Percentiles rank a stretch among this genome's conserved stretches.
Evolutionary conservation across 2,888 invertebrate genomes (phyloP).

Genomic region (Plagodis pulveraria): DNA sequence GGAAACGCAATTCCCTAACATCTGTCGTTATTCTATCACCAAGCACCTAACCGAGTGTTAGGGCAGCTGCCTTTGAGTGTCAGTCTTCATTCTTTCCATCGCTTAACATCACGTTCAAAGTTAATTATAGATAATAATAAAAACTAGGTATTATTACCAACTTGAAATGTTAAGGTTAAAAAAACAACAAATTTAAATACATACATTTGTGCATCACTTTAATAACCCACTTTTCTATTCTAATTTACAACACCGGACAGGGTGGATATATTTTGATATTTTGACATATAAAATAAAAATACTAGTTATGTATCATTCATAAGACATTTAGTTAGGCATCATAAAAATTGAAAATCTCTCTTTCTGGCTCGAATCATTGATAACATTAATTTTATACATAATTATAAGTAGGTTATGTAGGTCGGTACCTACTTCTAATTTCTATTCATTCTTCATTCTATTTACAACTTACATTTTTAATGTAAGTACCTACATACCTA

Average conservation of each 20-base stretch:
- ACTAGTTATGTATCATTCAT: conserved; percentile 72
- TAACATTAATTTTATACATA: conserved; percentile 29
- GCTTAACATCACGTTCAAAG: too few relatives aligned
- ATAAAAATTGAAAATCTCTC: conserved; percentile 57
- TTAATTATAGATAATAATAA: too few relatives aligned
- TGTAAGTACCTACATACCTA: conserved; percentile 39
- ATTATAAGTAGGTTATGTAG: not conserved
- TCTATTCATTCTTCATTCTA: conserved; percentile 39
- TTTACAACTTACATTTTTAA: conserved; percentile 37
- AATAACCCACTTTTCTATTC: conserved; percentile 70
- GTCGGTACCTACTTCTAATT: not conserved
- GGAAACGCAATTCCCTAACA: too few relatives aligned
- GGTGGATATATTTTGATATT: conserved; percentile 54
- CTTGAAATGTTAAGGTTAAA: not conserved
- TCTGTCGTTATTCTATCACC: too few relatives aligned
- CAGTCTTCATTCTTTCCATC: too few relatives aligned
- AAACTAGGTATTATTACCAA: too few relatives aligned
- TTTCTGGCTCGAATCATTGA: conserved; percentile 75
- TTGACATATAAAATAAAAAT: conserved; percentile 53
- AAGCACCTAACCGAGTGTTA: too few relatives aligned
- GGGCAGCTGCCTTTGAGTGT: too few relatives aligned
- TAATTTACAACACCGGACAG: conserved; percentile 74
- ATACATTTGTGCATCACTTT: conserved; percentile 82
- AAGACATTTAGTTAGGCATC: conserved; percentile 82
- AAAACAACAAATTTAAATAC: conserved; percentile 55